These are phyloP conservation scores for Nyctalus aviator DNA, from an alignment of 2,797 vertebrate genomes.

Conservation along the genomic window DNA sequence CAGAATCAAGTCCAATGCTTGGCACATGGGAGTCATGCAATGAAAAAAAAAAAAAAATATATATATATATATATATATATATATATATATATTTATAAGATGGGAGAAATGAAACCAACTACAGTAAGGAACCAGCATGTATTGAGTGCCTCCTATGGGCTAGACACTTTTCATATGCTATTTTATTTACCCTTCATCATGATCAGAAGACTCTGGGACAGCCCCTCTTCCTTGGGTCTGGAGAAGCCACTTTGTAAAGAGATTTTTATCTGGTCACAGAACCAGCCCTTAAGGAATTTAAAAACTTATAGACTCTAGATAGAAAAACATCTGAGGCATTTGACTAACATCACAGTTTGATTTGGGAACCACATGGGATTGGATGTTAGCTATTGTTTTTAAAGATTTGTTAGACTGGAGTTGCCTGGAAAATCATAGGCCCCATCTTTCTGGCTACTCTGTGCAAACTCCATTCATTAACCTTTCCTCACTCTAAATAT, in stretches of 20 bases:
- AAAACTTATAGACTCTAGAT: background rate
- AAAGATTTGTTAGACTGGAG: background rate
- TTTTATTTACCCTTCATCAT: background rate
- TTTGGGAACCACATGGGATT: background rate
- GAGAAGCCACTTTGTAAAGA: background rate
- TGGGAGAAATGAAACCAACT: background rate
- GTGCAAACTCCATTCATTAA: background rate
- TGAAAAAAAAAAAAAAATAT: too few species aligned
- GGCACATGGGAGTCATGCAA: background rate
- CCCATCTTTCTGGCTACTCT: background rate
- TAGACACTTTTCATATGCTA: background rate
- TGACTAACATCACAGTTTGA: background rate
- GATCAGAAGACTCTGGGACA: background rate
- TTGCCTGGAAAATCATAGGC: background rate
- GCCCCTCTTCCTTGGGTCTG: background rate
- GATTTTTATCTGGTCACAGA: conserved; percentile 5
- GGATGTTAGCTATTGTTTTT: background rate
- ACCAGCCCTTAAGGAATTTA: background rate
- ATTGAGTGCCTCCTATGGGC: background rate
- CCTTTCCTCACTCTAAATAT: background rate
- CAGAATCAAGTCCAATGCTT: background rate
- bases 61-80: too few species aligned
- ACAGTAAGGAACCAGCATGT: background rate
- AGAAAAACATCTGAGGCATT: background rate
- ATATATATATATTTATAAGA: background rate